phyloP scores from a whole-genome alignment of 2,888 invertebrate genomes.

The Escarpia spicata region DNA sequence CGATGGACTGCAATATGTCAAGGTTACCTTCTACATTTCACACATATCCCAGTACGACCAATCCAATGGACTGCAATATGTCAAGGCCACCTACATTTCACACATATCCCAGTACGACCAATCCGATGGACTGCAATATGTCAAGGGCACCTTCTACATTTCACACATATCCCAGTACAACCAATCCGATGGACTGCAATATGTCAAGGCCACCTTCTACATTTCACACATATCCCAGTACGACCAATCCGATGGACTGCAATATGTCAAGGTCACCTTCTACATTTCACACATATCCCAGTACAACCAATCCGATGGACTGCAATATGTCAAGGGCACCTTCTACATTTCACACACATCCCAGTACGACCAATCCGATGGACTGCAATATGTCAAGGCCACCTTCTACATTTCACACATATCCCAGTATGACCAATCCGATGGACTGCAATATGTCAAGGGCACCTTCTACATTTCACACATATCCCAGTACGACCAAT shows the following conservation, averaged over 20 bases:
- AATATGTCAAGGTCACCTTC: slow-evolving; percentile 36
- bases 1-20: slow-evolving; percentile 73
- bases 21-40: slow-evolving; percentile 67
- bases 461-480: slow-evolving; percentile 69
- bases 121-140: slow-evolving; percentile 74
- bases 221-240: slow-evolving; percentile 79
- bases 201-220: neutral
- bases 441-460: slow-evolving; percentile 73
- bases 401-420: slow-evolving; percentile 73
- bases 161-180: slow-evolving; percentile 78
- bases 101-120: slow-evolving; percentile 76
- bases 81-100: slow-evolving; percentile 67
- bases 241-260: slow-evolving; percentile 74
- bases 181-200: slow-evolving; percentile 74
- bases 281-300: slow-evolving; percentile 78
- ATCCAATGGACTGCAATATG: slow-evolving; percentile 74
- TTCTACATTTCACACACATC: neutral
- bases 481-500: slow-evolving; percentile 75
- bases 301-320: slow-evolving; percentile 74
- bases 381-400: slow-evolving; percentile 70
- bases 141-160: slow-evolving; percentile 54
- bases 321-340: slow-evolving; percentile 56
- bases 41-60: slow-evolving; percentile 76
- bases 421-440: slow-evolving; percentile 72
- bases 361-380: slow-evolving; percentile 70